A percentile compares a stretch with the other conserved stretches of the same genome.
Evolutionary conservation across 1,140 invertebrate species (phyloP).

Genomic region (Meteorus sp.): DNA sequence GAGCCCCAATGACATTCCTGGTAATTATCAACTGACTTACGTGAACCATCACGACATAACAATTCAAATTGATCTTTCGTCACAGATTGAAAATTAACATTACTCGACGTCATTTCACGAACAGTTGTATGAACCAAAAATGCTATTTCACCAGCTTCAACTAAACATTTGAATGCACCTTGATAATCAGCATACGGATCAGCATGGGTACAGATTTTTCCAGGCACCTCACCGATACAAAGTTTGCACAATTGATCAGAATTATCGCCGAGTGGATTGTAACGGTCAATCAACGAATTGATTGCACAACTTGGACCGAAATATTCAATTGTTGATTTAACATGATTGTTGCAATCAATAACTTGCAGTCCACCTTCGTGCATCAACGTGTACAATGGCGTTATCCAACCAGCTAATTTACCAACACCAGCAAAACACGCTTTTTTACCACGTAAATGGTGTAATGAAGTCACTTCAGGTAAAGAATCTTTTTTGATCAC

Average conservation of each 20-base stretch:
- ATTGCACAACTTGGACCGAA: slow-evolving; percentile 92
- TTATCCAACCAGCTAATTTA: slow-evolving; percentile 88
- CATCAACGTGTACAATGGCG: slow-evolving; percentile 87
- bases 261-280: slow-evolving; percentile 92
- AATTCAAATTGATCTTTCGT: slow-evolving; percentile 79
- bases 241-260: slow-evolving; percentile 80
- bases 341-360: slow-evolving; percentile 94
- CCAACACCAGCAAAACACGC: slow-evolving; percentile 92
- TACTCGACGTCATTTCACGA: slow-evolving; percentile 66
- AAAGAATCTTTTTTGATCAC: slow-evolving; percentile 74
- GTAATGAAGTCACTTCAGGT: slow-evolving; percentile 65
- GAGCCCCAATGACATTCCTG: slow-evolving; percentile 83
- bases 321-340: slow-evolving; percentile 87
- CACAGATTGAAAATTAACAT: slow-evolving; percentile 61
- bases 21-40: slow-evolving; percentile 72
- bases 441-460: slow-evolving; percentile 72
- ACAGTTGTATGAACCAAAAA: slow-evolving; percentile 90
- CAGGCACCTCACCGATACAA: slow-evolving; percentile 78
- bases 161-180: slow-evolving; percentile 85
- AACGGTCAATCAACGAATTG: slow-evolving; percentile 87
- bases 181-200: slow-evolving; percentile 91
- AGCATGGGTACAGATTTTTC: slow-evolving; percentile 77
- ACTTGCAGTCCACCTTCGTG: slow-evolving; percentile 77
- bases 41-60: slow-evolving; percentile 81
- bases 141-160: slow-evolving; percentile 87